A percentile compares a stretch with the other conserved stretches of the same genome.
These are phyloP conservation scores for Bombus superbus DNA, from an alignment of 1,140 invertebrate genomes.

Conservation along the genomic window DNA sequence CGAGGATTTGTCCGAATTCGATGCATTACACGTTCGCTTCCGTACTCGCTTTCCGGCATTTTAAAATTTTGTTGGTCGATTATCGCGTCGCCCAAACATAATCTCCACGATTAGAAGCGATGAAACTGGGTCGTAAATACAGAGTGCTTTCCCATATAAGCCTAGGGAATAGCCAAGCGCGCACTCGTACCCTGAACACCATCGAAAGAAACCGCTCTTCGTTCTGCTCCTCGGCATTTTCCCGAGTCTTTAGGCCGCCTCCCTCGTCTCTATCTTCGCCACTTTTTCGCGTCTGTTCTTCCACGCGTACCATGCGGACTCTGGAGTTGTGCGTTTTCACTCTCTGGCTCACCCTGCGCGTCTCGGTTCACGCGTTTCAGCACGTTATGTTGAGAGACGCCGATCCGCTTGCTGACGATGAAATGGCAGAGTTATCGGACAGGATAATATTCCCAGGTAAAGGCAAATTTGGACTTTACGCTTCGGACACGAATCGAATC, in stretches of 20 bases:
- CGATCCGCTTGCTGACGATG: too few species aligned
- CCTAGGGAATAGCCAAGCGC: neutral
- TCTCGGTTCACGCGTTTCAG: too few species aligned
- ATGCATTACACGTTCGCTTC: conserved; percentile 9
- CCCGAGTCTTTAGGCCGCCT: neutral
- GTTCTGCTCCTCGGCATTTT: neutral
- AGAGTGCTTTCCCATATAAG: conserved; percentile 18
- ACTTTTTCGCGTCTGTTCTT: too few species aligned
- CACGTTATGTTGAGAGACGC: too few species aligned
- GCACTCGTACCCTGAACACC: neutral
- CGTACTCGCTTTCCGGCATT: neutral
- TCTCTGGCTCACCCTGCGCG: too few species aligned
- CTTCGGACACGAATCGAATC: too few species aligned
- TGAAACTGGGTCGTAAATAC: conserved; percentile 30
- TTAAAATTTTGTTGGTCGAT: conserved; percentile 15
- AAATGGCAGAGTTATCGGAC: too few species aligned
- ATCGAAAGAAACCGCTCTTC: conserved; percentile 30
- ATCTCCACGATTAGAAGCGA: conserved; percentile 53
- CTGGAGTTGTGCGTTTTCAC: neutral
- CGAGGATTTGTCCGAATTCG: neutral
- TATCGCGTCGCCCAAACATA: conserved; percentile 5
- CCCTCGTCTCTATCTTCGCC: too few species aligned
- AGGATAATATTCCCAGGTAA: too few species aligned
- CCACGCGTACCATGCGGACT: too few species aligned
- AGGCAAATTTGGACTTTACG: too few species aligned